phyloP scores from a whole-genome alignment of 2,888 invertebrate genomes.

The Zaprionus lineosus region DNA sequence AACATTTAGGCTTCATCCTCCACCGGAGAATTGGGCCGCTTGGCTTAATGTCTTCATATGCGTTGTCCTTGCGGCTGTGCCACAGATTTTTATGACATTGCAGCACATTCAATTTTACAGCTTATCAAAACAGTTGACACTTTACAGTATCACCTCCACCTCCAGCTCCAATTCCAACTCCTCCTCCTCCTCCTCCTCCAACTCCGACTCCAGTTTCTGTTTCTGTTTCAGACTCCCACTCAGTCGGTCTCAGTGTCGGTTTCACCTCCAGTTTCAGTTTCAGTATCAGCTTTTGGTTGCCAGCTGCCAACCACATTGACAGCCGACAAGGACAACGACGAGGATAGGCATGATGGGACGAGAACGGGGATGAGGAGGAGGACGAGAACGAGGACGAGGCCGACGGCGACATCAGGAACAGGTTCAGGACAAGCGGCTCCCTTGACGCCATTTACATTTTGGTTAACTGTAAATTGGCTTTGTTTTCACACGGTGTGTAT shows the following conservation, averaged over 20 bases:
- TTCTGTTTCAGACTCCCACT: no score
- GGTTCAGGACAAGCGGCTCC: conserved; percentile 43
- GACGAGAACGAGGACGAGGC: no score
- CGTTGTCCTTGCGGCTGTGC: conserved; percentile 32
- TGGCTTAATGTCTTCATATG: conserved; percentile 44
- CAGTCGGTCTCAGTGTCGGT: neutral
- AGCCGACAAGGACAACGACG: conserved; percentile 13
- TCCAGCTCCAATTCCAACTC: conserved; percentile 1
- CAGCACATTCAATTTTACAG: conserved; percentile 64
- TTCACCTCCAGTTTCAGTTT: conserved; percentile 27
- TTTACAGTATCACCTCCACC: conserved; percentile 27
- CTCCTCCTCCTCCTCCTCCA: neutral
- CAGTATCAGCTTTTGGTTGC: conserved; percentile 18
- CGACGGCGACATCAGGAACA: conserved; percentile 12
- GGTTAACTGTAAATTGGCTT: conserved; percentile 77
- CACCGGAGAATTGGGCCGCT: neutral
- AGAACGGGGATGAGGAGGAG: no score
- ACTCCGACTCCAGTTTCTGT: neutral
- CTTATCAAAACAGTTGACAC: conserved; percentile 75
- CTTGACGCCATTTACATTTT: conserved; percentile 67
- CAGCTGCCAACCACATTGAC: conserved; percentile 32
- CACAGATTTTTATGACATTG: conserved; percentile 70
- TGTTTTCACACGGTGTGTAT: conserved; percentile 31
- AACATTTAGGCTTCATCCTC: neutral
- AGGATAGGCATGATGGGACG: no score